These are phyloP conservation scores for Amblyornis subalaris DNA, from an alignment of 2,113 vertebrate genomes.

Conservation along the genomic window DNA sequence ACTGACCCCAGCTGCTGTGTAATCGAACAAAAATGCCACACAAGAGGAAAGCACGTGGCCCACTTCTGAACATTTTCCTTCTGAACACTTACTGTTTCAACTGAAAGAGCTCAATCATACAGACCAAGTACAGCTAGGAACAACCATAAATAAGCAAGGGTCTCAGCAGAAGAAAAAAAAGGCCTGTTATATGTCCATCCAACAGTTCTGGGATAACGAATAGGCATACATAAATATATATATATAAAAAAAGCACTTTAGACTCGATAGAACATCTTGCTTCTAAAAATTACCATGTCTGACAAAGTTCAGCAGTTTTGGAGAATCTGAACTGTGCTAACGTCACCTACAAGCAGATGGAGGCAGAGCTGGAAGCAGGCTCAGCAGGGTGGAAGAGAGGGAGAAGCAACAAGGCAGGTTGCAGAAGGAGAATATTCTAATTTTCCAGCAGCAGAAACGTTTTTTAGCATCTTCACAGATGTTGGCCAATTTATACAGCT, in stretches of 20 bases:
- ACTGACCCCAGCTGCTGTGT: background rate
- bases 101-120: constrained; percentile 36
- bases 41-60: background rate
- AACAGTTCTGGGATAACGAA: background rate
- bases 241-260: background rate
- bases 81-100: constrained; percentile 52
- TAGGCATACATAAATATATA: background rate
- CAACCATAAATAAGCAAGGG: background rate
- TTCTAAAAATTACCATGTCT: background rate
- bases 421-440: background rate
- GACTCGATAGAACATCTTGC: background rate
- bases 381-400: background rate
- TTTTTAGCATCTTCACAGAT: background rate
- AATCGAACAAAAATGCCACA: constrained; percentile 29
- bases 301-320: background rate
- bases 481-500: constrained; percentile 1
- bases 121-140: constrained; percentile 16
- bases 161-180: background rate
- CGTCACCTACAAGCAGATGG: background rate
- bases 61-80: constrained; percentile 49
- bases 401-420: background rate
- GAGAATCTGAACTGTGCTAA: background rate
- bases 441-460: background rate
- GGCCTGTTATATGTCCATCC: background rate
- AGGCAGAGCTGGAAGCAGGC: background rate